Base-by-base conservation (phyloP, 2,888 invertebrate species). In the Rosalia funebris region DNA sequence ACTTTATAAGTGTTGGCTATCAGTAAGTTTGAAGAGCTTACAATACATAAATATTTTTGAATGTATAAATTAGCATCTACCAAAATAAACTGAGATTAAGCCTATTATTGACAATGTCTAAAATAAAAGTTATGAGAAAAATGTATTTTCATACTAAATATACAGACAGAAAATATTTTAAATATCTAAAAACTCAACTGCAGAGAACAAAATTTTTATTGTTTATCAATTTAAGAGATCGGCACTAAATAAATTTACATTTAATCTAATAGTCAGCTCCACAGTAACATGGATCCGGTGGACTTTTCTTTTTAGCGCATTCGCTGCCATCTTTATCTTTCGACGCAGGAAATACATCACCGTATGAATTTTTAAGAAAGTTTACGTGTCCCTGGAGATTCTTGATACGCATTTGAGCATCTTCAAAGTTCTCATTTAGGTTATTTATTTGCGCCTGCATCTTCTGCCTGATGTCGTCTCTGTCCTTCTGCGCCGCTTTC, bases 371-470 rank as follows among this genome's bases (percentile, higher is more conserved):
- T 63, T 88, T 89, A 55, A 89, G 76, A 42, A 88, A 86, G 37
- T 85, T 83, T 1, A 89, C 86, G 62, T 89, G 88, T 5, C 85
- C 87, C 71, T 89, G 89, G 10, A 90, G 79, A 11, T 85, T 84
- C 25, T 86, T 84, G 10, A 89, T 85, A 15, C 89, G 81, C 68
- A 87, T 85, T 70, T 89, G 88, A 0, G 88, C 88, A 71, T 89
- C 83, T 57, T 89, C 87, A 66, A 89, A 89, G 66, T 87, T 88
- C 71, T 89, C 89, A 71, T 87, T 88, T 60, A 90, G 77, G 71
- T 84, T 87, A 62, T 84, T 87, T 44, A 90, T 86, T 75, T 90
- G 89, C 12, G 86, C 82, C 71, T 89, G 89, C 87, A 90, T 88
- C 63, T 88, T 86, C 75, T 89, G 88, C 50, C 90, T 84, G 37